A percentile compares a stretch with the other conserved stretches of the same genome.
These are phyloP conservation scores for Tuberolachnus salignus DNA, from an alignment of 2,888 invertebrate species.

Conservation along the genomic window DNA sequence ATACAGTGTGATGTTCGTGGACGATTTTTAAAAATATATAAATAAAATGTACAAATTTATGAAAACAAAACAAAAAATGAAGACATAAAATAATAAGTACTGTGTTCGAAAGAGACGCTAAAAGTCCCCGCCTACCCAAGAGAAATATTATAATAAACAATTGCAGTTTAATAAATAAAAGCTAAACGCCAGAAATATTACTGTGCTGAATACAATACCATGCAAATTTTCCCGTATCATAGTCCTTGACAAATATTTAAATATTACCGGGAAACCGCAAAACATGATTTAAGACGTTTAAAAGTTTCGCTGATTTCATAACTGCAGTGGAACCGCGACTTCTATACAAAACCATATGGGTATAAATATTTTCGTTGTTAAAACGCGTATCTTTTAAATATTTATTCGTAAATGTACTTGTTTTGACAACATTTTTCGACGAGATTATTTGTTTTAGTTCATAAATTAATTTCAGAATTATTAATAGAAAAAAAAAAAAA, in stretches of 20 bases:
- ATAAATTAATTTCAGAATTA: too few species aligned
- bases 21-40: background rate
- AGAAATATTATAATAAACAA: constrained; percentile 1
- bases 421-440: too few species aligned
- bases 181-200: background rate
- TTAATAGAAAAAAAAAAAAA: too few species aligned
- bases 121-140: background rate
- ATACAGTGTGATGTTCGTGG: too few species aligned
- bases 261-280: background rate
- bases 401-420: too few species aligned
- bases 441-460: too few species aligned
- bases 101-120: background rate
- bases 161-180: constrained; percentile 17
- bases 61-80: background rate
- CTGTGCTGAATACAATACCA: constrained; percentile 2
- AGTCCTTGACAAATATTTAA: background rate
- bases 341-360: too few species aligned
- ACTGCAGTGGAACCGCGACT: too few species aligned
- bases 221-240: background rate
- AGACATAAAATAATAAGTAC: background rate
- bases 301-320: too few species aligned
- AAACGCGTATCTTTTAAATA: too few species aligned
- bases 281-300: background rate
- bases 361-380: too few species aligned
- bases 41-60: background rate